Conservation (phyloP, 2,888 invertebrate genomes). For the Drosophila rellima region DNA sequence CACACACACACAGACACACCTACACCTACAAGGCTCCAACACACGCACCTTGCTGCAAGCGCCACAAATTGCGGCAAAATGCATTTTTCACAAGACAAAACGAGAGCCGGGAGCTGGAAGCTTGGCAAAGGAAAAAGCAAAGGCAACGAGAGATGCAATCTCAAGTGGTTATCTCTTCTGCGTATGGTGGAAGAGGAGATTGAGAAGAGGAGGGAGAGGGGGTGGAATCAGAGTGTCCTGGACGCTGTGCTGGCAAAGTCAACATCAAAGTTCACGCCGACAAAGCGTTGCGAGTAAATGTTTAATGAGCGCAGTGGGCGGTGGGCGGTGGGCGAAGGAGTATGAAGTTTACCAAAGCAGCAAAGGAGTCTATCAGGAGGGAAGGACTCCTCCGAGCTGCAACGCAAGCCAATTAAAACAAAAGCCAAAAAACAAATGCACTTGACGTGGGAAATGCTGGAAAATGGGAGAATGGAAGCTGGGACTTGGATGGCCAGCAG, state of each 20-base stretch:
- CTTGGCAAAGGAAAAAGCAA: constrained; percentile 20
- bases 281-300: constrained; percentile 81
- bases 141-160: constrained; percentile 70
- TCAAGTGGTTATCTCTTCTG: constrained; percentile 80
- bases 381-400: constrained; percentile 62
- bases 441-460: constrained; percentile 52
- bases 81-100: constrained; percentile 75
- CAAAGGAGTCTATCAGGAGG: not conserved
- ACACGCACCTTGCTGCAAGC: constrained; percentile 35
- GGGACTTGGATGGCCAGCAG: constrained; percentile 22
- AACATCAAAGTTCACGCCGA: constrained; percentile 83
- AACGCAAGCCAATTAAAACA: constrained; percentile 80
- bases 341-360: constrained; percentile 47
- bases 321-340: not conserved
- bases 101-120: constrained; percentile 16
- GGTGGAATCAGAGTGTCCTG: constrained; percentile 25
- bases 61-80: constrained; percentile 75
- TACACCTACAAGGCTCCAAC: not conserved
- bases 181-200: constrained; percentile 19
- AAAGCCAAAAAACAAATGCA: constrained; percentile 81
- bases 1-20: constrained; percentile 4
- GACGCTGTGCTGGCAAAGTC: constrained; percentile 58
- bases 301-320: constrained; percentile 72
- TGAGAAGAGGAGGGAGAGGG: constrained; percentile 1
- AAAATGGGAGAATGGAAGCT: constrained; percentile 5